Base-by-base conservation (phyloP, 1,140 invertebrate species). In the Ips typographus region DNA sequence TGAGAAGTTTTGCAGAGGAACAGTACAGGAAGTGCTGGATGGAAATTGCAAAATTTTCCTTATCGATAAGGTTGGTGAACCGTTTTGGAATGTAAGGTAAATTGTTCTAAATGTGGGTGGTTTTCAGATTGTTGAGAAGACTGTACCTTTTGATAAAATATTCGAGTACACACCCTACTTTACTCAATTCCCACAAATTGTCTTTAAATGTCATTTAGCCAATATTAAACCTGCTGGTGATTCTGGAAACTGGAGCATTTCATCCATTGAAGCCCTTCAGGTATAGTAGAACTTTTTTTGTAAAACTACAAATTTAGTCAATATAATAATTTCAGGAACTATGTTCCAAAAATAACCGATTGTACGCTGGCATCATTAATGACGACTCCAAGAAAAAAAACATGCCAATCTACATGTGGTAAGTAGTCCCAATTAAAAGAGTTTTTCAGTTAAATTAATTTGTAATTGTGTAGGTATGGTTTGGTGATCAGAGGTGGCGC, bases 201-300 rank as follows among this genome's bases (percentile, higher is more conserved):
- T 66, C 0, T 59, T 42, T 6, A 74, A 71, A 60, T 52, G 70
- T 38, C 69, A 72, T 70, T 59, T 75, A 42, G 62, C 71, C 4
- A 65, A 72, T 57, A 70, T 75, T 42, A 68, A 44, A 51, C 74
- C 74, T 1, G 72, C 74, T 4, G 74, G 74, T 2, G 74, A 68
- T 6, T 51, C 60, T 40, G 71, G 69, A 4, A 71, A 71, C 40
- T 75, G 74, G 74, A 72, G 71, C 57, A 59, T 55, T 41, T 56
- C 71, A 4, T 71, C 74, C n/a, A 70, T 68, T 5, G 74, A 75
- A 68, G 63, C 71, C 5, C 61, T 75, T 36, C 67, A 75, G 55
- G 65, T 53, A 43, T 22, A 58, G 36, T 44, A 7, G 42, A 8
- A 59, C 40, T 40, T 59, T 41, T 59, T 59, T 22, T 22, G 22